A percentile compares a stretch with the other conserved stretches of the same genome.
These are phyloP conservation scores for Uria aalge DNA, from an alignment of 2,113 vertebrate species.

Conservation along the genomic window DNA sequence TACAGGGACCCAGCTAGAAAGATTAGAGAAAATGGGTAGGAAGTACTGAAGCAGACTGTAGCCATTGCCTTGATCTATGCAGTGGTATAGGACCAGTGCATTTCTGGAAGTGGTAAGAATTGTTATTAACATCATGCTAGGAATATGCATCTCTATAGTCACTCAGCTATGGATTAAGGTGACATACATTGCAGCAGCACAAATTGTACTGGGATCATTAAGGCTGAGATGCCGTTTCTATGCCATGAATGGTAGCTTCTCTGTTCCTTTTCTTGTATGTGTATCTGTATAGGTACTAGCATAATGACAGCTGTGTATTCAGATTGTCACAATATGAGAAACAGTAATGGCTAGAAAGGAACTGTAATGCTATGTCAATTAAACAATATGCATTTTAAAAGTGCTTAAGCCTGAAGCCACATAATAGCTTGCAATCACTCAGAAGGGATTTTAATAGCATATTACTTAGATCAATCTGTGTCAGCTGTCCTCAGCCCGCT, in stretches of 20 bases:
- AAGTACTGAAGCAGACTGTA: neutral
- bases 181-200: neutral
- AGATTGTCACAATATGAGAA: neutral
- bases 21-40: neutral
- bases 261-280: neutral
- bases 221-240: slow-evolving; percentile 9
- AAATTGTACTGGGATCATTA: neutral
- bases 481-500: neutral
- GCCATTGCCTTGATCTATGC: neutral
- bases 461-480: neutral
- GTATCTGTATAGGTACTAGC: neutral
- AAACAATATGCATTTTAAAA: slow-evolving; percentile 49
- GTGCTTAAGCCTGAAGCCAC: slow-evolving; percentile 23
- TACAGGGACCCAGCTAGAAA: neutral
- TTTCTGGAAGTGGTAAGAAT: neutral
- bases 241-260: neutral
- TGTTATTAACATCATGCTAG: neutral
- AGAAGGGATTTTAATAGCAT: slow-evolving; percentile 21
- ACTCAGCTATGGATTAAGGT: slow-evolving; percentile 36
- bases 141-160: neutral
- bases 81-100: neutral
- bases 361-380: slow-evolving; percentile 36
- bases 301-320: neutral
- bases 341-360: slow-evolving; percentile 14
- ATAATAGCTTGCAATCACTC: slow-evolving; percentile 19